phyloP scores from a whole-genome alignment of 1,140 invertebrate genomes.

The Adelges cooleyi region DNA sequence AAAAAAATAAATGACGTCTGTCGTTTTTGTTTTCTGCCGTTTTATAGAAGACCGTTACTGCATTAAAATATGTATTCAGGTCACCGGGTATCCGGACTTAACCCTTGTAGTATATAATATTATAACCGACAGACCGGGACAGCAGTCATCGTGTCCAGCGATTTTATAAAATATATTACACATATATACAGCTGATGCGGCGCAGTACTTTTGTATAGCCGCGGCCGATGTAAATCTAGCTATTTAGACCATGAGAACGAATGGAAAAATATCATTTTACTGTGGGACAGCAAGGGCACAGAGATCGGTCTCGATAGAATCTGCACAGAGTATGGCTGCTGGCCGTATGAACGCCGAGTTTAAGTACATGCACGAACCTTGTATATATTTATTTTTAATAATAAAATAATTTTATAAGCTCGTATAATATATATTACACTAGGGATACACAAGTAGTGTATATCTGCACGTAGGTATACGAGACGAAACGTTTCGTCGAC shows the following conservation, averaged over 20 bases:
- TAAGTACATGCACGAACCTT: not conserved
- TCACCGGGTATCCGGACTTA: not conserved
- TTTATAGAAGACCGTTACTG: too few relatives aligned
- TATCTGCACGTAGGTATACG: too few relatives aligned
- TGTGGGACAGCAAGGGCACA: not conserved
- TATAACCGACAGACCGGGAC: not conserved
- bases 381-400: not conserved
- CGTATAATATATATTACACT: too few relatives aligned
- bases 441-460: too few relatives aligned
- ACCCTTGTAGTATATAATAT: conserved; percentile 1
- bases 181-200: too few relatives aligned
- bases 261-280: not conserved
- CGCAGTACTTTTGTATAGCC: too few relatives aligned
- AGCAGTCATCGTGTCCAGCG: too few relatives aligned
- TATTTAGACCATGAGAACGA: not conserved
- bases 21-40: too few relatives aligned
- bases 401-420: not conserved
- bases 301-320: not conserved
- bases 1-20: too few relatives aligned
- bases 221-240: not conserved
- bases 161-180: too few relatives aligned
- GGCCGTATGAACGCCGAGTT: too few relatives aligned
- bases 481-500: not conserved
- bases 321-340: not conserved
- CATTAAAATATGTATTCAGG: not conserved